phyloP scores from a whole-genome alignment of 2,888 invertebrate genomes.

The Xylota segnis region DNA sequence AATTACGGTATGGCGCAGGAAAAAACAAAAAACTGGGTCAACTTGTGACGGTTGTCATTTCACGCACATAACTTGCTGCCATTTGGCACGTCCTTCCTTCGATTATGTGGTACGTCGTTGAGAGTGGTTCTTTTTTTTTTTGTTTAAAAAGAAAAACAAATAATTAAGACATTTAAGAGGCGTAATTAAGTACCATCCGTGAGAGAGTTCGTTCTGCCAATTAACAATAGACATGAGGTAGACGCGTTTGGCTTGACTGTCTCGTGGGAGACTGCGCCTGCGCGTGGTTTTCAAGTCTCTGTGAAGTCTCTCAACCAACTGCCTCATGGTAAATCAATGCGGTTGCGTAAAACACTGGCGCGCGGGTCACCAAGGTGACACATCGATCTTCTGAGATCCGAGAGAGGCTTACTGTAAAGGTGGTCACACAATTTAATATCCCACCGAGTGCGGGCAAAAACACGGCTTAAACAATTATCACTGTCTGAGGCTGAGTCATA shows the following conservation, averaged over 20 bases:
- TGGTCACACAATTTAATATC: not conserved
- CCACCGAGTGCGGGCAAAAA: not conserved
- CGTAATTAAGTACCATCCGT: slow-evolving; percentile 2
- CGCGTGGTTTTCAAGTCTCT: not conserved
- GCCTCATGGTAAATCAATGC: not conserved
- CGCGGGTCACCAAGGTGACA: not conserved
- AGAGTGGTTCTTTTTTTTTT: not conserved
- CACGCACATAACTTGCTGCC: slow-evolving; percentile 15
- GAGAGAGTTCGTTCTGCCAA: slow-evolving; percentile 1
- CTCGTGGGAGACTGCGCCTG: not conserved
- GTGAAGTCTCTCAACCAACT: not conserved
- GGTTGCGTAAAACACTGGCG: not conserved
- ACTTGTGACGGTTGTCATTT: slow-evolving; percentile 5
- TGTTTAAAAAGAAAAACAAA: too few relatives aligned
- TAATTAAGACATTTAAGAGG: slow-evolving; percentile 24
- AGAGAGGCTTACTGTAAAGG: not conserved
- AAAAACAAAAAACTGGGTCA: slow-evolving; percentile 11
- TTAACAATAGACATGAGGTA: slow-evolving; percentile 2
- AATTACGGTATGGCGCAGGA: not conserved
- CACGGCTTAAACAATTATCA: not conserved
- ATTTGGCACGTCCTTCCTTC: slow-evolving; percentile 10
- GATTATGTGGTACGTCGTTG: not conserved
- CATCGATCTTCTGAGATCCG: not conserved
- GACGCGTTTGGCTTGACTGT: not conserved
- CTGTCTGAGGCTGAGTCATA: slow-evolving; percentile 37